Evolutionary conservation across 2,888 invertebrate genomes (phyloP), one percentile per base, ranked within the genome.

Genomic region (Osmoderma eremita): DNA sequence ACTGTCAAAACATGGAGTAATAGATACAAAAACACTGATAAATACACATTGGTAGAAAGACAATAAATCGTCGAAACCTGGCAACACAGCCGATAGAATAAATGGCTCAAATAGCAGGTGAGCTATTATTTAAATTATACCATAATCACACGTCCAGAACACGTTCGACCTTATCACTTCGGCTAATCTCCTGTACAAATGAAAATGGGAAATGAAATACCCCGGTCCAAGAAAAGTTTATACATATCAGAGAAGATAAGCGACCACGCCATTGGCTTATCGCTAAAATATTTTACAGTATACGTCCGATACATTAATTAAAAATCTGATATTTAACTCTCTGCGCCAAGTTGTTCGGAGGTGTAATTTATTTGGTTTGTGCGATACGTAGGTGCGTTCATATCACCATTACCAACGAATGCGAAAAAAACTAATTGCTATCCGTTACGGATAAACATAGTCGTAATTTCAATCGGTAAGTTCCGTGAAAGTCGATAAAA

Each of bases 211-310:
- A 48, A 45, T 36, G 24, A 48, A 61, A 48, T 17, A 13, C 13
- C n/a, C 39, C 1, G 12, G 5, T 15, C 36, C 58, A 61, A 42
- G 56, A 13, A 56, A 42, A 22, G 41, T 56, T 61, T 30, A 30
- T 58, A 30, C 58, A n/a, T 48, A 48, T 45, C 58, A 2, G 30
- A 45, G 58, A 61, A 45, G 58, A 61, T 61, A 61, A 61, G 45
- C 45, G 41, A 30, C 30, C 45, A 45, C 58, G 45, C 45, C 45
- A 48, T 30, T 10, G 30, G 30, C 17, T 48, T 61, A 61, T 61
- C 56, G 42, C n/a, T 48, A 61, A 61, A 30, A 61, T 53, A 48
- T 61, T 61, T 61, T 45, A 48, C 18, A 45, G 30, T 53, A 45
- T 45, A 45, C 45, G 12, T 30, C 13, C 15, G 56, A 45, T 45